phyloP scores from a whole-genome alignment of 2,888 invertebrate species.

The Calameuta filiformis region DNA sequence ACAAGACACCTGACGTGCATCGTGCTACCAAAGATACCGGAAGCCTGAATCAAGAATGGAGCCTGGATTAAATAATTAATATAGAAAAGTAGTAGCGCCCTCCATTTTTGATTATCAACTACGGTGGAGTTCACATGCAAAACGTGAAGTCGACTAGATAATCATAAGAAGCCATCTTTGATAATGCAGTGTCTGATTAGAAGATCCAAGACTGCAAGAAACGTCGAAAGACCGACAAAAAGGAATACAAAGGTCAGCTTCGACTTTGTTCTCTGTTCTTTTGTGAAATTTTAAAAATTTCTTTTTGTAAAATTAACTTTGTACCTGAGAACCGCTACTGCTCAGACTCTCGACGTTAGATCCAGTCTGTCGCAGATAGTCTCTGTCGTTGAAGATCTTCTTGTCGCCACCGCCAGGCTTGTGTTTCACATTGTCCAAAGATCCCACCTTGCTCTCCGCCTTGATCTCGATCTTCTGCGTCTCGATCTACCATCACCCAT shows the following conservation, averaged over 20 bases:
- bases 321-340: constrained; percentile 61
- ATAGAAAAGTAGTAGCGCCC: neutral
- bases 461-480: constrained; percentile 92
- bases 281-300: neutral
- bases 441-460: constrained; percentile 92
- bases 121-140: neutral
- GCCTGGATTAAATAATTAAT: neutral
- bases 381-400: constrained; percentile 94
- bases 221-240: neutral
- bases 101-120: neutral
- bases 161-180: neutral
- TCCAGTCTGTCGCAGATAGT: constrained; percentile 82
- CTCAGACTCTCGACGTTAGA: constrained; percentile 56
- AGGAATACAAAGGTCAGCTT: neutral
- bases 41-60: neutral
- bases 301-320: neutral
- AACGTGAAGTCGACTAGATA: neutral
- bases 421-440: constrained; percentile 90
- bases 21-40: neutral
- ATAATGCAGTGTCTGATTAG: neutral
- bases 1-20: neutral
- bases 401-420: constrained; percentile 93
- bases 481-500: constrained; percentile 77
- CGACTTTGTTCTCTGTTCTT: neutral
- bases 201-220: neutral